These are phyloP conservation scores for Brachystomella parvula DNA, from an alignment of 1,140 invertebrate species.

Conservation along the genomic window DNA sequence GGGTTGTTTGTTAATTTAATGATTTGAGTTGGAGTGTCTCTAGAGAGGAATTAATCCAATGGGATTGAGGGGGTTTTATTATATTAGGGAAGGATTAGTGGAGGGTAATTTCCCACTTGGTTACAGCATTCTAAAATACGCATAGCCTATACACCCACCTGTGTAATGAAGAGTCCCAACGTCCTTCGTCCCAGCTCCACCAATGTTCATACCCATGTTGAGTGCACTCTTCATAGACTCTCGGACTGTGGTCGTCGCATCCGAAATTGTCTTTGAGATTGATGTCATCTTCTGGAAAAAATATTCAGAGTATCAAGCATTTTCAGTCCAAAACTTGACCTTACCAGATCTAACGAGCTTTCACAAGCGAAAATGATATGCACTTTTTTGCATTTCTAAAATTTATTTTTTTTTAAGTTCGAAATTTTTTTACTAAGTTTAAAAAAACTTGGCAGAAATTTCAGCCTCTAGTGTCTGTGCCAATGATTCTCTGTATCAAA, in stretches of 20 bases:
- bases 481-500: too few relatives aligned
- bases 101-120: background rate
- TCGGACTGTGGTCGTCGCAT: constrained; percentile 35
- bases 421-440: too few relatives aligned
- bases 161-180: constrained; percentile 34
- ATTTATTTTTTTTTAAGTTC: too few relatives aligned
- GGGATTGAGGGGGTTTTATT: background rate
- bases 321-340: too few relatives aligned
- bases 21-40: background rate
- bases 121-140: too few relatives aligned
- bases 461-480: too few relatives aligned
- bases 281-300: constrained; percentile 29
- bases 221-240: constrained; percentile 36
- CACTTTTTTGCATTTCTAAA: too few relatives aligned
- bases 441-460: too few relatives aligned
- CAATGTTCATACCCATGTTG: constrained; percentile 32
- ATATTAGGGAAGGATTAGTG: background rate
- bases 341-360: too few relatives aligned
- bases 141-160: constrained; percentile 22
- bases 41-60: background rate
- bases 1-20: background rate
- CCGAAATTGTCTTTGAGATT: constrained; percentile 38
- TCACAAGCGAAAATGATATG: too few relatives aligned
- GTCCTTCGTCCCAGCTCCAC: constrained; percentile 26
- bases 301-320: too few relatives aligned